Conservation (phyloP, 2,113 vertebrate genomes). For the Corapipo altera region DNA sequence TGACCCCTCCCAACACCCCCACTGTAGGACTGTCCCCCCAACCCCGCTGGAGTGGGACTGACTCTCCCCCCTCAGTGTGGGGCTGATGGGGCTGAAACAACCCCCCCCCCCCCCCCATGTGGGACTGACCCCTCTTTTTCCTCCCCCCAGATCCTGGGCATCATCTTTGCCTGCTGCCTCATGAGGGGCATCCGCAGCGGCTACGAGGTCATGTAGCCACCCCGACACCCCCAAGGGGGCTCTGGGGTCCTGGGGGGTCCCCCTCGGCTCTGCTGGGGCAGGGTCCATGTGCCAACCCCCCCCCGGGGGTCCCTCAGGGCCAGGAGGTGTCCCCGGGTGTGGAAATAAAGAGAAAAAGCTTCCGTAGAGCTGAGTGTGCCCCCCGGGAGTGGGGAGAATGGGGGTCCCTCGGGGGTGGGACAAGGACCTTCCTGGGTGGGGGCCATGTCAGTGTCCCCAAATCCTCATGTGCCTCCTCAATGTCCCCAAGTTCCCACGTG, state of each 20-base stretch:
- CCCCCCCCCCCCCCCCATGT: too few species aligned
- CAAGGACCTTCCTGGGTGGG: background rate
- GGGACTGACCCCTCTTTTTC: too few species aligned
- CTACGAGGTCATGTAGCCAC: conserved; percentile 90
- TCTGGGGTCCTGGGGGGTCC: background rate
- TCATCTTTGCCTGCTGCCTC: conserved; percentile 86
- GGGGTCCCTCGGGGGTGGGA: too few species aligned
- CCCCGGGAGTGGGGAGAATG: background rate
- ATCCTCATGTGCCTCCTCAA: background rate
- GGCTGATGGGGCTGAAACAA: background rate
- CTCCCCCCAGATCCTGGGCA: conserved; percentile 74
- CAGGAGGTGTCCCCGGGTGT: too few species aligned
- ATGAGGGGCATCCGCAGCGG: conserved; percentile 89
- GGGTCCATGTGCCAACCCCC: too few species aligned
- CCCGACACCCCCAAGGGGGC: background rate
- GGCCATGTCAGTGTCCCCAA: background rate
- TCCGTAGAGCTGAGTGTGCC: background rate
- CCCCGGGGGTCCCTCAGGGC: too few species aligned
- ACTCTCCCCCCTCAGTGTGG: too few species aligned
- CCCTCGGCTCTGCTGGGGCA: too few species aligned
- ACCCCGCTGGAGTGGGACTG: background rate
- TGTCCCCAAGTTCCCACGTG: too few species aligned
- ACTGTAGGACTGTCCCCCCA: background rate
- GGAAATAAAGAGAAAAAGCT: too few species aligned
- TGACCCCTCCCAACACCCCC: too few species aligned